Evolutionary conservation across 92 coral and sea anemone genomes (phyloP), one percentile per base, ranked within the genome.

Genomic region (Nematostella vectensis): DNA sequence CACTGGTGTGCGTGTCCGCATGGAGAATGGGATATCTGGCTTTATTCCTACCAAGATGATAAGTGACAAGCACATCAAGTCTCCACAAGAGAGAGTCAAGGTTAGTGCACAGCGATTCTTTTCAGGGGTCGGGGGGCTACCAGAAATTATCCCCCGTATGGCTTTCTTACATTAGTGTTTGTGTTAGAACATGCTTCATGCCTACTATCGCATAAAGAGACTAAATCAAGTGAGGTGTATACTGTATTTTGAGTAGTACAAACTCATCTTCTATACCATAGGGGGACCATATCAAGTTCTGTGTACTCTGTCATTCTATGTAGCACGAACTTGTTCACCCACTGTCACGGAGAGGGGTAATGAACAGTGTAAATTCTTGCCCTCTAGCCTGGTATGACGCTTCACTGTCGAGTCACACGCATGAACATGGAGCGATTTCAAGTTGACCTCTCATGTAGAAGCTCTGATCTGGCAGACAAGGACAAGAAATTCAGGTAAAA

Each of bases 11-110:
- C 78, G 98, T 11, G 69, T 84, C 3, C 68, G 98, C 26, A 36
- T 75, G 47, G 96, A 87, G 10, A 91, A 61, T 75, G 96, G 98
- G 21, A 44, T 91, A 22, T 74, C 95, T 43, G 98, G 98, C 12
- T 91, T 87, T 54, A 82, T 91, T 48, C 93, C 95, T 16, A 91
- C 98, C 1, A 91, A 88, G 60, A 91, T 87, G 91, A 91, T 91
- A 29, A 91, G 98, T 33, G 98, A 91, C 58, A 91, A 87, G 31
- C 77, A 57, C 31, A 83, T 91, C 48, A 86, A 77, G 54, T 69
- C 76, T 18, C 98, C 98, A 11, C 96, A 86, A 58, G 98, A 91
- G 18, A 69, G 98, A 58, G 98, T 91, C 45, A 78, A 77, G 98
- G 98, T 91, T 70, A 45, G n/a, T 16, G n/a, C n/a, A n/a, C n/a